Evolutionary conservation across 2,113 vertebrate species (phyloP), one percentile per base, ranked within the genome.

Genomic region (Acinonyx jubatus): DNA sequence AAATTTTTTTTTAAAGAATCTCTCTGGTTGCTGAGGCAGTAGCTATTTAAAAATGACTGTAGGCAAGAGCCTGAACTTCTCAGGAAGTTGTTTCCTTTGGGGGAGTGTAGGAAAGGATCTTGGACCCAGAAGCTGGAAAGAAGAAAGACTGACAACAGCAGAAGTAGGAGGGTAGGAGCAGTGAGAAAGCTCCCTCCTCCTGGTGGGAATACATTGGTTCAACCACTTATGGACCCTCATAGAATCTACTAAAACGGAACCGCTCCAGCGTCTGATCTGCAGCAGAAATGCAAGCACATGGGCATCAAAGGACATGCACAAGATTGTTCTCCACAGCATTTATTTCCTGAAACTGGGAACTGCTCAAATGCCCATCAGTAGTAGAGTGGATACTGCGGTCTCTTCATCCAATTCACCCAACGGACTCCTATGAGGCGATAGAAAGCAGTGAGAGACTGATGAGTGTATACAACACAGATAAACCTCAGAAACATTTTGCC

Each of bases 391-490:
- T 2, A 7, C 33, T 3, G 55, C 1, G 5, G 29, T 36, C 57
- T 33, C 8, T 31, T 81, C 65, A 3, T 3, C 33, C 19, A 3
- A 11, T 31, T 81, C 71, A 3, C 3, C 36, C 19, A 3, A 18
- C 3, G 45, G 65, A 65, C 31, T 2, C 38, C 73, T 31, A 14
- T 2, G 15, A 33, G 33, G 21, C 2, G 48, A 12, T 5, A 0
- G 73, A 29, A 80, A 81, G n/a, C 57, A 3, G 57, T 23, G 57
- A 61, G 55, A 7, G 6, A 57, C 7, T 18, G 14, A 48, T 78
- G 74, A 2, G 27, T 13, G 27, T 5, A 7, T 41, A 1, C 23
- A 15, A 10, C 1, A 4, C 1, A 1, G 41, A 9, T 15, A 52
- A 19, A 29, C 31, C 78, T 73, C 69, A 66, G 81, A 50, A 57